A percentile compares a stretch with the other conserved stretches of the same genome.
phyloP scores from a whole-genome alignment of 2,888 invertebrate species.

The Andrena flavipes region DNA sequence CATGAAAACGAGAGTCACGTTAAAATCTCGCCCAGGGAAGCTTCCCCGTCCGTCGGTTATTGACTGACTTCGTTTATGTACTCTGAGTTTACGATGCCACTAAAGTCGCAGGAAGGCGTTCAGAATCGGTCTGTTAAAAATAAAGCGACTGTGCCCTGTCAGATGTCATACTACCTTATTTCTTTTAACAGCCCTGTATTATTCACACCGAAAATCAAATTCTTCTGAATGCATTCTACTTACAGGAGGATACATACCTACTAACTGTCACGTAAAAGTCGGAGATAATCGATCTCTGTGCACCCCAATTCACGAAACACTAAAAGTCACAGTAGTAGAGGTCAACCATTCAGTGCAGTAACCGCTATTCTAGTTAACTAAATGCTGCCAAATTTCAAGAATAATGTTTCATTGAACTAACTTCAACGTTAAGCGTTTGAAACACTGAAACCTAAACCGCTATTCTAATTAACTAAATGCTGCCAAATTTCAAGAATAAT shows the following conservation, averaged over 20 bases:
- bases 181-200: slow-evolving; percentile 18
- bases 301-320: neutral
- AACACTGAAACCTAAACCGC: too few species aligned
- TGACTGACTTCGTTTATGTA: slow-evolving; percentile 83
- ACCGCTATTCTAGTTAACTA: too few species aligned
- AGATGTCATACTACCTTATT: slow-evolving; percentile 28
- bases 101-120: slow-evolving; percentile 74
- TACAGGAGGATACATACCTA: neutral
- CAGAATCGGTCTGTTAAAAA: slow-evolving; percentile 73
- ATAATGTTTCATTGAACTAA: too few species aligned
- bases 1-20: slow-evolving; percentile 77
- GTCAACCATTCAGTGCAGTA: neutral
- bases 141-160: slow-evolving; percentile 65
- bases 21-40: slow-evolving; percentile 67
- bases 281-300: neutral
- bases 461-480: too few species aligned
- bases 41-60: slow-evolving; percentile 74
- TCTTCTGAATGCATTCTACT: neutral
- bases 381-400: too few species aligned
- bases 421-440: too few species aligned
- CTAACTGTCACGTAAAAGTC: neutral
- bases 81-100: slow-evolving; percentile 81
- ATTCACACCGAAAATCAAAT: neutral
- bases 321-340: neutral
- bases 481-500: too few species aligned